These are phyloP conservation scores for Zeugodacus cucurbitae DNA, from an alignment of 1,140 invertebrate species.

Conservation along the genomic window DNA sequence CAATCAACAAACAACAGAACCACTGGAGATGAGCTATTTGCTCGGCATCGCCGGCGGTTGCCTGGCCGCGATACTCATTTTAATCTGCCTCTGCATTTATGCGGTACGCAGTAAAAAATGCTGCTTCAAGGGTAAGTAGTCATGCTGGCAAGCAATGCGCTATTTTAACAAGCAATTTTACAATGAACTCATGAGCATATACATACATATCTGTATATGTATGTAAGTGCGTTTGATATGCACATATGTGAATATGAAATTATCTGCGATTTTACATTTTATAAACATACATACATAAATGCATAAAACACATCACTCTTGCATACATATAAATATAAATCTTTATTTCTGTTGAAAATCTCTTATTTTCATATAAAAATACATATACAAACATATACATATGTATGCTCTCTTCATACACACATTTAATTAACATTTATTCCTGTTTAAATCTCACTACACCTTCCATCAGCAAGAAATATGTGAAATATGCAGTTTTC, in stretches of 20 bases:
- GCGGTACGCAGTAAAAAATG: constrained; percentile 73
- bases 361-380: background rate
- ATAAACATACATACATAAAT: too few relatives aligned
- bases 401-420: background rate
- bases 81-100: constrained; percentile 71
- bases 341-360: background rate
- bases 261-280: too few relatives aligned
- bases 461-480: background rate
- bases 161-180: background rate
- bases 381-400: too few relatives aligned
- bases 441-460: background rate
- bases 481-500: background rate
- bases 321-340: background rate
- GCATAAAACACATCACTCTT: background rate
- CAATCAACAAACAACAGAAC: constrained; percentile 67
- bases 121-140: constrained; percentile 75
- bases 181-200: background rate
- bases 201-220: background rate
- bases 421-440: constrained; percentile 12
- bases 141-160: background rate
- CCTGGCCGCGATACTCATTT: constrained; percentile 70
- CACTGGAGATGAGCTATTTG: constrained; percentile 73
- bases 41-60: constrained; percentile 72
- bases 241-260: background rate
- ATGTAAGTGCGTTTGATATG: background rate